phyloP scores from a whole-genome alignment of 2,797 vertebrate species.

The Smutsia temminckii region DNA sequence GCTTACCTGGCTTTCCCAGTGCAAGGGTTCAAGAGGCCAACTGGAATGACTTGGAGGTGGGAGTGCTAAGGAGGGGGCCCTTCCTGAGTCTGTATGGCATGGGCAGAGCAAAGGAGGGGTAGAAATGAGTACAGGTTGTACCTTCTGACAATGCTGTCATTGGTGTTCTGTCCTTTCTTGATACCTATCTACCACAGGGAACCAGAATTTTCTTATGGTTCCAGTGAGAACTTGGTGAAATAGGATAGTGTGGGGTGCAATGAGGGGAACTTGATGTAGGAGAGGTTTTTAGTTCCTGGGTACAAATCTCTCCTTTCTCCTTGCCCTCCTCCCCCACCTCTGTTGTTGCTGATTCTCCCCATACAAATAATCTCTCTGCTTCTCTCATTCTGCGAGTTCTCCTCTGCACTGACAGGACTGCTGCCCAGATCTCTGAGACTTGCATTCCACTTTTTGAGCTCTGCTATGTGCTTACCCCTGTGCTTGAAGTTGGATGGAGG shows the following conservation, averaged over 20 bases:
- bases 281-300: neutral
- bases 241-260: neutral
- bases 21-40: conserved; percentile 18
- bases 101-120: neutral
- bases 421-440: conserved; percentile 12
- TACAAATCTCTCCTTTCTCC: neutral
- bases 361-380: neutral
- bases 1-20: conserved; percentile 60
- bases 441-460: neutral
- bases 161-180: conserved; percentile 20
- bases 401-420: neutral
- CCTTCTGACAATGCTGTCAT: neutral
- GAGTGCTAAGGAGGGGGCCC: conserved; percentile 49
- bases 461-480: conserved; percentile 28
- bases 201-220: conserved; percentile 50
- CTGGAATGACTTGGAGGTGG: conserved; percentile 49
- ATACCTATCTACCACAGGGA: conserved; percentile 5
- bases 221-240: conserved; percentile 40
- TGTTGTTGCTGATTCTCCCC: conserved; percentile 14
- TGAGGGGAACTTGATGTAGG: neutral
- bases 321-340: neutral
- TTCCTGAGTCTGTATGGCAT: conserved; percentile 48
- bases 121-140: conserved; percentile 26
- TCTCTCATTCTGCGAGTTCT: neutral
- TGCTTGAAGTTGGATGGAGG: neutral